Conservation (phyloP, 2,113 vertebrate species). For the Pandion haliaetus region DNA sequence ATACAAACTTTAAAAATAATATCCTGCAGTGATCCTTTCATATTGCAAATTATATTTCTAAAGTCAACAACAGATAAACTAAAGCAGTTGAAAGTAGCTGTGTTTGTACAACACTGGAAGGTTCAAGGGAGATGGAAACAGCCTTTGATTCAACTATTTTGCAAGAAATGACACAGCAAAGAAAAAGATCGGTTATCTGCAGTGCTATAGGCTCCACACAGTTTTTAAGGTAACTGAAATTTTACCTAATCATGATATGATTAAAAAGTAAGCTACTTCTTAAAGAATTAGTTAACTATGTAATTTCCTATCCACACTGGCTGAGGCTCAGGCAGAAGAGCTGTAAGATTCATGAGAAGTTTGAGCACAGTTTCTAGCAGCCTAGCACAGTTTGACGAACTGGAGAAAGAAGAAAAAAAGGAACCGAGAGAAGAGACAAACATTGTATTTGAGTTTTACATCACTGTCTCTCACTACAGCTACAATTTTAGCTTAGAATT, state of each 20-base stretch:
- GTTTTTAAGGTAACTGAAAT: neutral
- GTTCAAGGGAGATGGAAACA: neutral
- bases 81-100: neutral
- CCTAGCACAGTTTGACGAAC: neutral
- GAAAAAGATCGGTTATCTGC: neutral
- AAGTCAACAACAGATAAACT: slow-evolving; percentile 37
- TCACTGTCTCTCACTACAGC: neutral
- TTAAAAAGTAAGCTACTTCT: neutral
- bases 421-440: neutral
- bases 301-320: neutral
- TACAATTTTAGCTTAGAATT: neutral
- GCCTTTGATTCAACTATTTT: neutral
- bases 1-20: slow-evolving; percentile 24
- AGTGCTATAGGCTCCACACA: neutral
- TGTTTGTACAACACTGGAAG: slow-evolving; percentile 8
- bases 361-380: neutral
- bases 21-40: slow-evolving; percentile 22
- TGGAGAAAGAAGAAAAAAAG: neutral
- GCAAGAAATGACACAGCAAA: neutral
- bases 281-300: neutral
- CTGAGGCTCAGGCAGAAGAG: neutral
- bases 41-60: neutral
- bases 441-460: neutral
- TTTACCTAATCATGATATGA: neutral
- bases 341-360: neutral